Base-by-base conservation (phyloP, 2,797 vertebrate species). In the Fistularia commersonii region DNA sequence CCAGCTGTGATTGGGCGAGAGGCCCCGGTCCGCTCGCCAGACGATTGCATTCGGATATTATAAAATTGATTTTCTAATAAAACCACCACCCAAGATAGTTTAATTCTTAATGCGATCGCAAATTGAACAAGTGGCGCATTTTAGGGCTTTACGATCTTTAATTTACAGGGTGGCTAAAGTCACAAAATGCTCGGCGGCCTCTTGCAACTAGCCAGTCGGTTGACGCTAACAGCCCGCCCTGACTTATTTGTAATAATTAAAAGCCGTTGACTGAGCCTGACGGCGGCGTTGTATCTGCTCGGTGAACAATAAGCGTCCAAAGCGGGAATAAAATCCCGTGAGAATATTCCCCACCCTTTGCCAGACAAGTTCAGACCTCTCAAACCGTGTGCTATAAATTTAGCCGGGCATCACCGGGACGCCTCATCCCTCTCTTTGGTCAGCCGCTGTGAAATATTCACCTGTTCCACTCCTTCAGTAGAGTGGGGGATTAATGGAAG, bases 301-400 rank as follows among this genome's bases (percentile, higher is more conserved):
- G 23, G 4, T 23, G 23, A 4, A 23, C 23, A 23, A 23, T 23
- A 23, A 41, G 39, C 42, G 44, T 75, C 62, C 54, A 56, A 40
- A 45, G 10, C 57, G 51, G 64, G 48, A 43, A 69, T 37, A 52
- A 69, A 79, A 54, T 51, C 79, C 72, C 73, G 61, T 41, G 57
- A 73, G 74, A 70, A 52, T 70, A 78, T 83, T 71, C 59, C 78
- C 85, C 79, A 79, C 62, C 71, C 64, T 77, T 57, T 64, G 72
- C 56, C 57, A 85, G 79, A 83, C 81, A 71, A 71, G 66, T 49
- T 71, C 67, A 67, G 66, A 57, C 72, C 42, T 57, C 53, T 72
- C 61, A 49, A 62, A 57, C 70, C 76, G 80, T 87, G 77, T 76
- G 84, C 87, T 86, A 86, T 80, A 82, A 78, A 87, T 77, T 67